Evolutionary conservation across 2,113 vertebrate genomes (phyloP).

Genomic region (Pygoscelis adeliae): DNA sequence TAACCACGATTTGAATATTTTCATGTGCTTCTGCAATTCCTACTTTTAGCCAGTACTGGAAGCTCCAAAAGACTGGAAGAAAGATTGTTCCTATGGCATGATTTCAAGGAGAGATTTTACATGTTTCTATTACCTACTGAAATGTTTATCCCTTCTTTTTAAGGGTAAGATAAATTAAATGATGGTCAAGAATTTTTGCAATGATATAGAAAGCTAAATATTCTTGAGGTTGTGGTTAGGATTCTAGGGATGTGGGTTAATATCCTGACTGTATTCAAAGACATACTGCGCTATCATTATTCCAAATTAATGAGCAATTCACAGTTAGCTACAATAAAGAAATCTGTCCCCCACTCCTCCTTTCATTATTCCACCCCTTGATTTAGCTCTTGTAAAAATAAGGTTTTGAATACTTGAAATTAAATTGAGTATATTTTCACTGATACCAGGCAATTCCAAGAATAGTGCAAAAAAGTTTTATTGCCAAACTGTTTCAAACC

Average conservation of each 20-base stretch:
- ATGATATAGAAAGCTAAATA: neutral
- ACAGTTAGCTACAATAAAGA: neutral
- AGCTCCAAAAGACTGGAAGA: neutral
- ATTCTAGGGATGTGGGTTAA: neutral
- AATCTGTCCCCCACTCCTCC: neutral
- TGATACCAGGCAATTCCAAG: neutral
- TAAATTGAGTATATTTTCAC: neutral
- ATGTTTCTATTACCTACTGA: neutral
- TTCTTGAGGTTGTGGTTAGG: neutral
- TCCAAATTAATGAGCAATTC: neutral
- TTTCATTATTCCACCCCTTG: neutral
- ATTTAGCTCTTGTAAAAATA: neutral
- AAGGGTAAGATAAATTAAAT: neutral
- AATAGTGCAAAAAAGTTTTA: neutral
- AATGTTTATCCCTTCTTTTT: neutral
- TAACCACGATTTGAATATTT: conserved; percentile 40
- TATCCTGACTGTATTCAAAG: neutral
- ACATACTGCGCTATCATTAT: neutral
- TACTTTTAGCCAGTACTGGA: neutral
- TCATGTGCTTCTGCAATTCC: neutral
- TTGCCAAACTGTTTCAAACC: neutral
- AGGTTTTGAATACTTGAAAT: neutral
- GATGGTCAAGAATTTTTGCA: neutral
- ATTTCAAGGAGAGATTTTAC: neutral
- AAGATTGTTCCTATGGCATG: neutral